A percentile compares a stretch with the other conserved stretches of the same genome.
These are phyloP conservation scores for Buceros bicornis DNA, from an alignment of 2,797 vertebrate genomes.

Conservation along the genomic window DNA sequence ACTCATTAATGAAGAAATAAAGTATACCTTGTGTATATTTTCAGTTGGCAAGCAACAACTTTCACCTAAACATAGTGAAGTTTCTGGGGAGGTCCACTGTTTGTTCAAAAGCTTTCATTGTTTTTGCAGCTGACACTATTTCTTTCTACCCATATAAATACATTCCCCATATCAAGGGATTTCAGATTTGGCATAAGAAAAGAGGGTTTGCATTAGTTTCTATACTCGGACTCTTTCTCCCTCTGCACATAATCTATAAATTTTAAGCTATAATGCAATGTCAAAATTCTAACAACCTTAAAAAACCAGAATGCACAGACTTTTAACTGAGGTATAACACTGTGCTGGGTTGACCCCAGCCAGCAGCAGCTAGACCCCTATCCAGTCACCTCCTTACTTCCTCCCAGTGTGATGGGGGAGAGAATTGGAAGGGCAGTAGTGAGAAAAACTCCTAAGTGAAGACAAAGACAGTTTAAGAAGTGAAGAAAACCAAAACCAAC, in stretches of 20 bases:
- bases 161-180: not conserved
- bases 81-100: not conserved
- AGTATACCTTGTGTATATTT: not conserved
- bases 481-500: not conserved
- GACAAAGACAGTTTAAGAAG: not conserved
- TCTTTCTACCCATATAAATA: not conserved
- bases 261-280: not conserved
- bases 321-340: not conserved
- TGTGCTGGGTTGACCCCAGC: not conserved
- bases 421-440: not conserved
- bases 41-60: not conserved
- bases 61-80: not conserved
- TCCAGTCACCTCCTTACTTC: not conserved
- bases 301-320: not conserved
- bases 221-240: not conserved
- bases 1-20: not conserved
- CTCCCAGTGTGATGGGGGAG: not conserved
- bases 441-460: not conserved
- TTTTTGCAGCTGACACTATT: conserved; percentile 49
- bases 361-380: not conserved
- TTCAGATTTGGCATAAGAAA: conserved; percentile 42
- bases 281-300: not conserved
- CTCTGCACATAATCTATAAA: not conserved
- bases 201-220: not conserved
- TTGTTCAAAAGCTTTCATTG: conserved; percentile 20